Evolutionary conservation across 35 echinoderm and acorn worm species (phyloP), one percentile per base, ranked within the genome.

Genomic region (Holothuria glaberrima): DNA sequence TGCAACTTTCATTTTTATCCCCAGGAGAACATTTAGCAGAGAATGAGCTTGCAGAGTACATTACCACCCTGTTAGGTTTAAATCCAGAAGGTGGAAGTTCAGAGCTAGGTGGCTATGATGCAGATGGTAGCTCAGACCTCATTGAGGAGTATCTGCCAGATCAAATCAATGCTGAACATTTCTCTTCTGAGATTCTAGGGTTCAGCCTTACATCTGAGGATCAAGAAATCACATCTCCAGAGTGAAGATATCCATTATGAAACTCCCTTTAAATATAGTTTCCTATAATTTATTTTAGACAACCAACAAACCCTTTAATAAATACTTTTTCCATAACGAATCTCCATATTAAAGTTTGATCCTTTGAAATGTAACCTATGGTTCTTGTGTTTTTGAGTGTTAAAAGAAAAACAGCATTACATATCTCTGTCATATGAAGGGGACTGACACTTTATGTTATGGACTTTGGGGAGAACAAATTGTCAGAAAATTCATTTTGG

Each of bases 41-140:
- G 33, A 79, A 58, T 19, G 93, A 94, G 58, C 85, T 98, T 3
- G 93, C 96, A 34, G 96, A 98, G 57, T 98, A 98, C 88, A 78
- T 98, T 54, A 98, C 96, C 25, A 98, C 96, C 44, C 86, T 99
- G 33, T 94, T 99, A 22, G 97, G 97, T 30, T 81, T 93, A 66
- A 99, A 99, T 75, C 92, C 93, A 45, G 97, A 99, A 83, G 97
- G 97, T 62, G 93, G 97, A 12, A 99, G 93, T 57, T 99, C 97
- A 66, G 97, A 99, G 61, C 86, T 99, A 52, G 97, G 97, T 63
- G 90, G 81, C 58, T 99, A 91, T 34, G 93, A 99, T 68, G 48
- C 83, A 10, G 27, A 71, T 2, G 80, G 88, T 22, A 75, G 90
- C 22, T 88, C 58, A 58, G 93, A 99, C 14, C 48, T 95, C 32